A percentile compares a stretch with the other conserved stretches of the same genome.
Conservation (phyloP, 2,113 vertebrate genomes). For the Toxostoma redivivum region DNA sequence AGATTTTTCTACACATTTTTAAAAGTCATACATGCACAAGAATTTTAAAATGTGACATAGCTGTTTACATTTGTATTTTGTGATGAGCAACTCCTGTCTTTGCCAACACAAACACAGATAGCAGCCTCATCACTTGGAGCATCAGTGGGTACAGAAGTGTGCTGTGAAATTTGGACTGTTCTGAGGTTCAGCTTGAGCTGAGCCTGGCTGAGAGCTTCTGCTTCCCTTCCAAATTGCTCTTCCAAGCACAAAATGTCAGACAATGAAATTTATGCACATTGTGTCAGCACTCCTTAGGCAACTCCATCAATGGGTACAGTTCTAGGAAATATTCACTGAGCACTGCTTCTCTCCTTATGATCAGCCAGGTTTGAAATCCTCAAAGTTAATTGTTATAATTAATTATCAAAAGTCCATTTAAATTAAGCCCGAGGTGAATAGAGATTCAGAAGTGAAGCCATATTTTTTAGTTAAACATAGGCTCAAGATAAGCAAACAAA, state of each 20-base stretch:
- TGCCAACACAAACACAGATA: background rate
- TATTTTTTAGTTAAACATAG: background rate
- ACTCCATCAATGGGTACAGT: background rate
- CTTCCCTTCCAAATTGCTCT: background rate
- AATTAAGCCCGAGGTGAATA: background rate
- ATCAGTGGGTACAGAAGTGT: background rate
- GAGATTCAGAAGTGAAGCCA: background rate
- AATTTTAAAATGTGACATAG: background rate
- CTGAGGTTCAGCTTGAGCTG: background rate
- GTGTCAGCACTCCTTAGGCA: background rate
- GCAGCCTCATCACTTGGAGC: background rate
- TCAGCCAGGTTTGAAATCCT: background rate
- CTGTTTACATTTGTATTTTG: background rate
- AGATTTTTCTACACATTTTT: background rate
- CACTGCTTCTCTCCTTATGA: background rate
- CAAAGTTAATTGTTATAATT: background rate
- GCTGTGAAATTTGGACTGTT: background rate
- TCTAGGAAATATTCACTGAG: background rate
- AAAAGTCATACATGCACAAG: fast-evolving
- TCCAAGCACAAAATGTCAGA: background rate
- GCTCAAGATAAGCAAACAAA: background rate
- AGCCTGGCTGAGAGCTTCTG: background rate
- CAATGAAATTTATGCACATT: background rate
- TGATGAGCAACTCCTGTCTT: background rate
- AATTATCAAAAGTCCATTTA: background rate